Evolutionary conservation across 2,888 invertebrate species (phyloP).

Genomic region (Cephus pulcher): DNA sequence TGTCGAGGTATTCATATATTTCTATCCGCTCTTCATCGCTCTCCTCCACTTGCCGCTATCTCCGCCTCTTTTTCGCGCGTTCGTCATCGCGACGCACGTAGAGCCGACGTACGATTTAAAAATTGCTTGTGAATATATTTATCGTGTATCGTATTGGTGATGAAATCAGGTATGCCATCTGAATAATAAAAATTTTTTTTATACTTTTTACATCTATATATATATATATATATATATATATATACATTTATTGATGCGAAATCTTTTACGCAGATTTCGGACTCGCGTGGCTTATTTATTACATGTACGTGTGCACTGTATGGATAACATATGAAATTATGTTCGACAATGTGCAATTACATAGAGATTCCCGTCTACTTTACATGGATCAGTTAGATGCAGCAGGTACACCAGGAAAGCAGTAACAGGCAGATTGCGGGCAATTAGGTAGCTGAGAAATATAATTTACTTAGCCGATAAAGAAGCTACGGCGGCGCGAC

Average conservation of each 20-base stretch:
- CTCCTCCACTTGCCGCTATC: not conserved
- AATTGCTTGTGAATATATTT: not conserved
- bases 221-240: no score
- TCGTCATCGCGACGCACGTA: not conserved
- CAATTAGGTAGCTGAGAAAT: constrained; percentile 51
- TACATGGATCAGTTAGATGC: constrained; percentile 37
- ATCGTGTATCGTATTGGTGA: not conserved
- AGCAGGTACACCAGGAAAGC: constrained; percentile 38
- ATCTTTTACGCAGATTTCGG: constrained; percentile 18
- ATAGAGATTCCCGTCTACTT: constrained; percentile 40
- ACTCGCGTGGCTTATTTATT: constrained; percentile 41
- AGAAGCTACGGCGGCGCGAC: not conserved
- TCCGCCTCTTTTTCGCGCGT: not conserved
- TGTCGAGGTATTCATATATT: not conserved
- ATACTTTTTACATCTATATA: not conserved
- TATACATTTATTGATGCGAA: no score
- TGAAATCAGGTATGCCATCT: not conserved
- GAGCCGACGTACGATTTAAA: not conserved
- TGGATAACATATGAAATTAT: constrained; percentile 43
- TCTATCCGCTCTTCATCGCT: not conserved
- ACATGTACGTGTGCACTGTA: constrained; percentile 42
- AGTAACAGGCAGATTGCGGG: constrained; percentile 38
- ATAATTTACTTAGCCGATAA: constrained; percentile 40
- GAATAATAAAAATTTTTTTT: not conserved
- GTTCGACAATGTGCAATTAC: constrained; percentile 53